A percentile compares a stretch with the other conserved stretches of the same genome.
phyloP scores from a whole-genome alignment of 2,113 vertebrate genomes.

The Aythya baeri region DNA sequence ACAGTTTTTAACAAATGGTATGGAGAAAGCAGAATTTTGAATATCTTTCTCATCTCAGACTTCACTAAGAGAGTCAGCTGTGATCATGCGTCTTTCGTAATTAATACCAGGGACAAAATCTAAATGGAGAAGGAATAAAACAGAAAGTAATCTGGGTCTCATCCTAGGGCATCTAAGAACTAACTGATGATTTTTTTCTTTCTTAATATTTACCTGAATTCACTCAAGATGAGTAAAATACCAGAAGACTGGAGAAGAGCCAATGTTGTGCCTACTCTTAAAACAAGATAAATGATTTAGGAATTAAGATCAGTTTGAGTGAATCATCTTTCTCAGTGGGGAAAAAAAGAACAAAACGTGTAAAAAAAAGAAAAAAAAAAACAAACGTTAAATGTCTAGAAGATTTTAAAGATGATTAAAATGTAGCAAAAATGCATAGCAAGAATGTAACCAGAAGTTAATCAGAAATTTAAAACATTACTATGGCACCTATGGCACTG shows the following conservation, averaged over 20 bases:
- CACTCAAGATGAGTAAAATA: neutral
- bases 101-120: constrained; percentile 10
- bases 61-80: neutral
- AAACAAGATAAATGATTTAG: neutral
- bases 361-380: neutral
- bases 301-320: neutral
- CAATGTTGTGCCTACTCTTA: neutral
- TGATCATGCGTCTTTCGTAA: neutral
- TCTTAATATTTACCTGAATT: neutral
- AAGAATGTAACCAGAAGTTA: neutral
- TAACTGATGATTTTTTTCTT: neutral
- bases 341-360: neutral
- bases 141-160: neutral
- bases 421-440: neutral
- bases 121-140: neutral
- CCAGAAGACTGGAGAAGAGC: neutral
- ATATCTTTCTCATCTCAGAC: neutral
- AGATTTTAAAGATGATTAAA: neutral
- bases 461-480: constrained; percentile 23
- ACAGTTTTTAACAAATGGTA: neutral
- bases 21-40: neutral
- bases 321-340: neutral
- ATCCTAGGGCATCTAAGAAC: neutral
- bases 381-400: neutral
- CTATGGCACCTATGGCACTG: neutral